These are phyloP conservation scores for Phorcus lineatus DNA, from an alignment of 2,888 invertebrate genomes.

Conservation along the genomic window DNA sequence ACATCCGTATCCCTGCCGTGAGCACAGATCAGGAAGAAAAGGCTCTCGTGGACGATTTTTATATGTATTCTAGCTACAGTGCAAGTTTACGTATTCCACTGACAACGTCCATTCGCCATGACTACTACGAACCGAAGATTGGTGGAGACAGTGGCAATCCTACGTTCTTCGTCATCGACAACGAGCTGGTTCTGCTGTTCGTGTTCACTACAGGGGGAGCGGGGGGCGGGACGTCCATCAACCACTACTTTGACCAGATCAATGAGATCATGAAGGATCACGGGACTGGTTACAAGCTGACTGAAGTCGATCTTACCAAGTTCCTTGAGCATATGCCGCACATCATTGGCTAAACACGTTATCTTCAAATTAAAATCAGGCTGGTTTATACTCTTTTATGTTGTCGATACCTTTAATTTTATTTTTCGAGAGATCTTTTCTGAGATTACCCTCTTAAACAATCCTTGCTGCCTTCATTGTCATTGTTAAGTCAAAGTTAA, in stretches of 20 bases:
- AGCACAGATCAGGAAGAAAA: slow-evolving; percentile 61
- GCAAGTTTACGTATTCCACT: slow-evolving; percentile 33
- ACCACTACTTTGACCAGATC: slow-evolving; percentile 52
- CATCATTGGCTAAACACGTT: slow-evolving; percentile 35
- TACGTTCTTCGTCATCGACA: slow-evolving; percentile 53
- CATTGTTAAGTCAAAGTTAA: too few species aligned
- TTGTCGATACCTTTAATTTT: too few species aligned
- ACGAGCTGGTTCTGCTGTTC: slow-evolving; percentile 57
- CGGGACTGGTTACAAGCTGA: slow-evolving; percentile 50
- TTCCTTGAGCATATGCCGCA: slow-evolving; percentile 24
- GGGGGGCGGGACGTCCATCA: slow-evolving; percentile 55
- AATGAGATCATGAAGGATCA: slow-evolving; percentile 45
- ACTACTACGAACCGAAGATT: slow-evolving; percentile 54
- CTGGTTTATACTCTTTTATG: too few species aligned
- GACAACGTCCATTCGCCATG: slow-evolving; percentile 34
- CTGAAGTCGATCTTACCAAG: slow-evolving; percentile 46
- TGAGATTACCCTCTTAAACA: too few species aligned
- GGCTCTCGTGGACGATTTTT: slow-evolving; percentile 53
- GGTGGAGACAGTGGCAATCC: slow-evolving; percentile 60
- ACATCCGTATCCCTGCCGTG: slow-evolving; percentile 45
- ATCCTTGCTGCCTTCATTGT: too few species aligned
- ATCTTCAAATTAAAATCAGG: too few species aligned
- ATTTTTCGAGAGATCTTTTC: too few species aligned
- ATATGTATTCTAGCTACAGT: slow-evolving; percentile 39
- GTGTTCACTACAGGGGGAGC: slow-evolving; percentile 46